Evolutionary conservation across 2,113 vertebrate species (phyloP).

Genomic region (Lontra canadensis): DNA sequence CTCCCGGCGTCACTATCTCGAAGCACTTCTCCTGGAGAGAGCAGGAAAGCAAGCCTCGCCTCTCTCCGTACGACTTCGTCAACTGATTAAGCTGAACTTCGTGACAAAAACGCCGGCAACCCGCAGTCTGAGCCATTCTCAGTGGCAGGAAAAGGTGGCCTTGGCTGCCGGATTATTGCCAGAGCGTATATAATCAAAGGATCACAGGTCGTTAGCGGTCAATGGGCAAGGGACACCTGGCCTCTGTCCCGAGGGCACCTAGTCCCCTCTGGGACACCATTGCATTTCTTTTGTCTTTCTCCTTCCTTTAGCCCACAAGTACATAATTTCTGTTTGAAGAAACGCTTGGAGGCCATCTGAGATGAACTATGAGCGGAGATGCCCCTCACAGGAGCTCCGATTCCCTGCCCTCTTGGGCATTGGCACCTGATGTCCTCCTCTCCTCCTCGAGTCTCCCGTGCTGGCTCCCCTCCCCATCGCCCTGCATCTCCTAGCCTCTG

Average conservation of each 20-base stretch:
- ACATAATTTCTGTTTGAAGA: background rate
- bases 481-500: too few relatives aligned
- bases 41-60: background rate
- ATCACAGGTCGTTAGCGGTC: accelerated
- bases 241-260: accelerated
- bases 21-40: background rate
- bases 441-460: accelerated
- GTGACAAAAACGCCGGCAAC: background rate
- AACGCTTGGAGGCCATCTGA: background rate
- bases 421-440: too few relatives aligned
- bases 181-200: background rate
- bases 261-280: background rate
- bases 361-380: background rate
- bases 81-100: background rate
- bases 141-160: background rate
- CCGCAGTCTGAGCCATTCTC: background rate
- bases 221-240: accelerated
- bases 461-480: accelerated
- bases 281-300: background rate
- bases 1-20: accelerated
- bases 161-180: background rate
- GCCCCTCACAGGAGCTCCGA: too few relatives aligned
- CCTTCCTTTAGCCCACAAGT: background rate
- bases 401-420: background rate
- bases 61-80: background rate